phyloP scores from a whole-genome alignment of 2,113 vertebrate species.

The Boulengeromyrus knoepffleri region DNA sequence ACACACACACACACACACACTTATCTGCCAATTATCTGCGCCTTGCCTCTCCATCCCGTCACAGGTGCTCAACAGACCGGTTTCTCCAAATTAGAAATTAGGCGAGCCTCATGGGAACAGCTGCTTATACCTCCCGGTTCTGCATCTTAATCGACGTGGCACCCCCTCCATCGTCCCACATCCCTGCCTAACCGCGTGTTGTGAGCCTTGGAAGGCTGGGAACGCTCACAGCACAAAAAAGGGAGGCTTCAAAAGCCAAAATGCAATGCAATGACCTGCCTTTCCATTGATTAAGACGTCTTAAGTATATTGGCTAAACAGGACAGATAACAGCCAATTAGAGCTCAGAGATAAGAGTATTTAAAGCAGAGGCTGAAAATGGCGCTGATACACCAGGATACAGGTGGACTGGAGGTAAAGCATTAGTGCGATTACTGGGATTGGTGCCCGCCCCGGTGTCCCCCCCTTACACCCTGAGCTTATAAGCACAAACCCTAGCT shows the following conservation, averaged over 20 bases:
- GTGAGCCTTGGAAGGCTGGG: background rate
- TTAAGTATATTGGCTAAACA: background rate
- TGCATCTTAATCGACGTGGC: background rate
- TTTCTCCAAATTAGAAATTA: constrained; percentile 31
- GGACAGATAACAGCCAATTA: background rate
- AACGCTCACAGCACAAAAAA: background rate
- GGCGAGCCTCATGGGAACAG: constrained; percentile 30
- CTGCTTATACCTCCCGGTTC: constrained; percentile 29
- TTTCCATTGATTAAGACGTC: background rate
- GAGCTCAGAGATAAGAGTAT: background rate
- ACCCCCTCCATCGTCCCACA: background rate
- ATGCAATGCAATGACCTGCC: background rate
- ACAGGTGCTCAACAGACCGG: constrained; percentile 32
- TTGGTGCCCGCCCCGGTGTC: background rate
- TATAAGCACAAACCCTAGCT: background rate
- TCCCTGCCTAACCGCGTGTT: background rate
- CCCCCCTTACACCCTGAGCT: background rate
- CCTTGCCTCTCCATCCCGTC: constrained; percentile 26
- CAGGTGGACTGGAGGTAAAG: background rate
- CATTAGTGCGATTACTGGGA: background rate
- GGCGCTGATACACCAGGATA: too few species aligned
- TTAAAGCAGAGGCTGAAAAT: background rate
- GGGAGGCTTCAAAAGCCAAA: background rate
- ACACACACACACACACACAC: background rate
- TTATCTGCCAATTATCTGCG: constrained; percentile 18